phyloP scores from a whole-genome alignment of 1,140 invertebrate species.

The Bombus pascuorum region DNA sequence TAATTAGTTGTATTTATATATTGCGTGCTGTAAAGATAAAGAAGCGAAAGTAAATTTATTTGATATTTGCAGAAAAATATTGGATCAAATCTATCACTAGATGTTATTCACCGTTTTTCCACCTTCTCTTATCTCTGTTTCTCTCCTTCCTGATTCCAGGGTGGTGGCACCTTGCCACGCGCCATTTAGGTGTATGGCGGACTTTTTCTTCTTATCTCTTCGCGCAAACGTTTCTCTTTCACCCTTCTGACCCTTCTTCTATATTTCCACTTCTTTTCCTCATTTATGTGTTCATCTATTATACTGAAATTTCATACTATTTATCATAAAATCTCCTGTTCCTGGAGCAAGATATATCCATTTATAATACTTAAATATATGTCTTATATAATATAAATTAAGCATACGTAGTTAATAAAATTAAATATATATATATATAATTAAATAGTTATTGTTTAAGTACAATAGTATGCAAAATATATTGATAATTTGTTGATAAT shows the following conservation, averaged over 20 bases:
- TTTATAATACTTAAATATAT: no score
- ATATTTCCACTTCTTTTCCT: slow-evolving; percentile 3
- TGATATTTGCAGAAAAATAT: not conserved
- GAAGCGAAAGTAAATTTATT: not conserved
- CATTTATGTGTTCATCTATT: not conserved
- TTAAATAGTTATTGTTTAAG: no score
- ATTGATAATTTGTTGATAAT: no score
- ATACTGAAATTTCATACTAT: not conserved
- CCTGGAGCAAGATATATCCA: no score
- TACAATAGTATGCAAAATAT: no score
- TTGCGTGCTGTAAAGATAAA: no score
- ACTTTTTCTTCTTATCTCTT: slow-evolving; percentile 56
- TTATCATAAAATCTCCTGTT: not conserved
- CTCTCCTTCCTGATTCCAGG: slow-evolving; percentile 17
- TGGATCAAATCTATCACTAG: slow-evolving; percentile 9
- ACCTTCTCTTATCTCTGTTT: slow-evolving; percentile 44
- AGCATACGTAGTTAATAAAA: no score
- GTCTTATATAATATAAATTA: no score
- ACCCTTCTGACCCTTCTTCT: slow-evolving; percentile 8
- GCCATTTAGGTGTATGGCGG: slow-evolving; percentile 45
- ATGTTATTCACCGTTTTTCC: not conserved
- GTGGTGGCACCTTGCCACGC: slow-evolving; percentile 62
- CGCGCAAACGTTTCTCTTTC: slow-evolving; percentile 56
- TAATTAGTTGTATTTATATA: not conserved
- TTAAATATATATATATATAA: no score